phyloP scores from a whole-genome alignment of 2,888 invertebrate genomes.

The Myopa testacea region DNA sequence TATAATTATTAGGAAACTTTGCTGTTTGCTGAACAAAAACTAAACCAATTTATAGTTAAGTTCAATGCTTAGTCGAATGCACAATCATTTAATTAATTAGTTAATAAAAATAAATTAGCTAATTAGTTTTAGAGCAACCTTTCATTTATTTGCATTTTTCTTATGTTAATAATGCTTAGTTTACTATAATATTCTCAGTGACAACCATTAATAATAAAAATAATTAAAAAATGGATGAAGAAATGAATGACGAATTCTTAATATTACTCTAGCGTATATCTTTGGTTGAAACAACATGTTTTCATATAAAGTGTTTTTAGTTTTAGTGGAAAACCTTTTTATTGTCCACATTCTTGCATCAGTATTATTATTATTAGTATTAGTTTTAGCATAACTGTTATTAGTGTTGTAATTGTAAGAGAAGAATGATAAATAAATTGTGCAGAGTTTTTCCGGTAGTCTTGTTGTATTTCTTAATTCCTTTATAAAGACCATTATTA shows the following conservation, averaged over 20 bases:
- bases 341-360: too few species aligned
- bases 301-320: background rate
- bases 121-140: constrained; percentile 10
- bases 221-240: background rate
- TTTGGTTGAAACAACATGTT: constrained; percentile 57
- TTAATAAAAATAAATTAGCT: constrained; percentile 20
- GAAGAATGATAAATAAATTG: constrained; percentile 2
- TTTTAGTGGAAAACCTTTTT: background rate
- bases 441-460: background rate
- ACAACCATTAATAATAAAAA: constrained; percentile 23
- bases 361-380: background rate
- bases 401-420: constrained; percentile 34
- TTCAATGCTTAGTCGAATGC: background rate
- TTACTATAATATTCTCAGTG: background rate
- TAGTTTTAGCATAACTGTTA: background rate
- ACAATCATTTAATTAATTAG: background rate
- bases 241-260: background rate
- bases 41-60: background rate
- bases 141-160: background rate
- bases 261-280: constrained; percentile 33
- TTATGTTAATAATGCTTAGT: too few species aligned
- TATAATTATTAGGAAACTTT: constrained; percentile 37
- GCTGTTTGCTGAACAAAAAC: background rate
- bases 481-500: too few species aligned
- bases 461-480: constrained; percentile 6